Percentiles rank a stretch among this genome's conserved stretches.
Evolutionary conservation across 2,113 vertebrate species (phyloP).

Genomic region (Pyxicephalus adspersus): DNA sequence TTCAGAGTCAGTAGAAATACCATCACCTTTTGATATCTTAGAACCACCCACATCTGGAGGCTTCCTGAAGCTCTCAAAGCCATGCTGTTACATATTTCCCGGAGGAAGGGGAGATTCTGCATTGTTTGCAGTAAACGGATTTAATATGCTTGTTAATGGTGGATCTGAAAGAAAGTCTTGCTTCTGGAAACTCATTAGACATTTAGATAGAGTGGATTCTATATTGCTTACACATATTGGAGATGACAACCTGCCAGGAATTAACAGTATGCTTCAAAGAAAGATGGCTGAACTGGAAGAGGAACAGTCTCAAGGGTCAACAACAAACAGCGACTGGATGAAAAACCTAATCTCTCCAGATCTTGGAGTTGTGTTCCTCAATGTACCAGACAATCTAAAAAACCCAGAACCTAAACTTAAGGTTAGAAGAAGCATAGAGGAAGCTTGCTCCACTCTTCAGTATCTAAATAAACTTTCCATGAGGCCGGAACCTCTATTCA

Average conservation of each 20-base stretch:
- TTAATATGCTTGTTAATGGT: slow-evolving; percentile 97
- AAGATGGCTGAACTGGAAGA: slow-evolving; percentile 93
- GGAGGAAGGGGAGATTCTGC: slow-evolving; percentile 92
- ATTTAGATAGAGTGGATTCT: slow-evolving; percentile 93
- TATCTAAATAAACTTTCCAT: slow-evolving; percentile 90
- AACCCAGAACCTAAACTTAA: slow-evolving; percentile 80
- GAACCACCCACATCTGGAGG: slow-evolving; percentile 94
- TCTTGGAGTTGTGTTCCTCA: slow-evolving; percentile 92
- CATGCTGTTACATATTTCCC: slow-evolving; percentile 97
- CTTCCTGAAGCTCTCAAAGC: slow-evolving; percentile 95
- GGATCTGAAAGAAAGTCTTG: slow-evolving; percentile 94
- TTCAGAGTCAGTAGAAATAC: slow-evolving; percentile 96
- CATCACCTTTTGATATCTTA: slow-evolving; percentile 93
- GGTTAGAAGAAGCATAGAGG: slow-evolving; percentile 85
- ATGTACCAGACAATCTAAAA: slow-evolving; percentile 87
- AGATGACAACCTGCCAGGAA: slow-evolving; percentile 92
- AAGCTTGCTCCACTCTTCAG: slow-evolving; percentile 86
- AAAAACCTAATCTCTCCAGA: slow-evolving; percentile 98
- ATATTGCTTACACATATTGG: slow-evolving; percentile 93
- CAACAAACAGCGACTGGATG: slow-evolving; percentile 93
- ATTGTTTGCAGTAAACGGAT: slow-evolving; percentile 94
- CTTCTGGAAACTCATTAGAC: slow-evolving; percentile 96
- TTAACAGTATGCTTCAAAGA: slow-evolving; percentile 94
- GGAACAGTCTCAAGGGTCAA: slow-evolving; percentile 93
- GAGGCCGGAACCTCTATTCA: slow-evolving; percentile 87